Evolutionary conservation across 2,888 invertebrate species (phyloP).

Genomic region (Hartigia nigra): DNA sequence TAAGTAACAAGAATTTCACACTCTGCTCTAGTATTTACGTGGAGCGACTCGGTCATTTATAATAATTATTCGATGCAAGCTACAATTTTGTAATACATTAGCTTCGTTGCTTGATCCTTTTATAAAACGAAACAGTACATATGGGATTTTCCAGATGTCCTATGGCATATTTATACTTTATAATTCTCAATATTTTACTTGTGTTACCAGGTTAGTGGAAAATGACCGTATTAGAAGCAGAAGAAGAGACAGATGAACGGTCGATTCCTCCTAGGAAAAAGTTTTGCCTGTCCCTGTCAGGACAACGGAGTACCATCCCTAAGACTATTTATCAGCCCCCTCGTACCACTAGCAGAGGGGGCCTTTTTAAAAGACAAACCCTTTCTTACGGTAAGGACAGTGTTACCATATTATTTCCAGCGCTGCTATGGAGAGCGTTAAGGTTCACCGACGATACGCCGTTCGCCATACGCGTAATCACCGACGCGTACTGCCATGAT

Average conservation of each 20-base stretch:
- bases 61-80: not conserved
- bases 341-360: slow-evolving; percentile 46
- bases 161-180: not conserved
- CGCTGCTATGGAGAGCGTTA: not conserved
- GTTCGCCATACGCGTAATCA: not conserved
- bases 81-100: not conserved
- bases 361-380: slow-evolving; percentile 44
- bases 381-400: slow-evolving; percentile 44
- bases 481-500: not conserved
- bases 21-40: not conserved
- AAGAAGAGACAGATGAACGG: slow-evolving; percentile 66
- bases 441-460: not conserved
- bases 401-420: not conserved
- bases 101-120: not conserved
- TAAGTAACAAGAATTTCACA: slow-evolving; percentile 41
- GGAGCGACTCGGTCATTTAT: not conserved
- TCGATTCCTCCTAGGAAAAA: slow-evolving; percentile 66
- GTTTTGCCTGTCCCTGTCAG: slow-evolving; percentile 63
- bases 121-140: not conserved
- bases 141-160: not conserved
- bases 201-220: slow-evolving; percentile 63
- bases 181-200: not conserved
- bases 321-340: slow-evolving; percentile 49
- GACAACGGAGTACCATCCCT: slow-evolving; percentile 35
- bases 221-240: slow-evolving; percentile 69